Base-by-base conservation (phyloP, 2,113 vertebrate species). In the Alectura lathami region DNA sequence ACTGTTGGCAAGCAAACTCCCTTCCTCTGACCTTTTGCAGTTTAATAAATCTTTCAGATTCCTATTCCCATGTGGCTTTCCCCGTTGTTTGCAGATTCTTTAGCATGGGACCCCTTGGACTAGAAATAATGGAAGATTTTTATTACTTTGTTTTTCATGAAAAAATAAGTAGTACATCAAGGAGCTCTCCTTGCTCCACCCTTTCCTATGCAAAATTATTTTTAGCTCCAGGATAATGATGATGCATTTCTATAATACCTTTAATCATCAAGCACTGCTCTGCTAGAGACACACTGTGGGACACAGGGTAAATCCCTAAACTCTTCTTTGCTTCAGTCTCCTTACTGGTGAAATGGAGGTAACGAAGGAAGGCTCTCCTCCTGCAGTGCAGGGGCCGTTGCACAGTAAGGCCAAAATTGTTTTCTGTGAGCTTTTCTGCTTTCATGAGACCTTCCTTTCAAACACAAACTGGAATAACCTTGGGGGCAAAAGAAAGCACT, bases 11-110 rank as follows among this genome's bases (percentile, higher is more conserved):
- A 57, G 88, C 94, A 96, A 95, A 91, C 93, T 96, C 94, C 91
- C 85, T 96, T 97, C 93, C 93, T 92, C 83, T 95, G 95, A 94
- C 95, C 94, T 96, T 96, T 96, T 83, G 76, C 17, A 78, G 53
- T 51, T 91, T 77, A 87, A 96, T 91, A 93, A 91, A 84, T 87
- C 75, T 91, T 95, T 95, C 93, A 93, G 88, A 54, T 54, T 86
- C 47, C 74, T 88, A 20, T 78, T 94, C 93, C 94, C 92, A 50
- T 62, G 89, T 27, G 94, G 89, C 56, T 93, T 60, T 89, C 80
- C 47, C 74, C 78, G 74, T 93, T 96, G 95, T 97, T 96, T 97
- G 95, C 94, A 90, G 70, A 94, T 48, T 96, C 96, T 91, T 96
- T 76, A 86, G 79, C 83, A 82, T 62, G 80, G 83, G 94, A 96